Conservation (phyloP, 2,113 vertebrate species). For the Pedetes capensis region DNA sequence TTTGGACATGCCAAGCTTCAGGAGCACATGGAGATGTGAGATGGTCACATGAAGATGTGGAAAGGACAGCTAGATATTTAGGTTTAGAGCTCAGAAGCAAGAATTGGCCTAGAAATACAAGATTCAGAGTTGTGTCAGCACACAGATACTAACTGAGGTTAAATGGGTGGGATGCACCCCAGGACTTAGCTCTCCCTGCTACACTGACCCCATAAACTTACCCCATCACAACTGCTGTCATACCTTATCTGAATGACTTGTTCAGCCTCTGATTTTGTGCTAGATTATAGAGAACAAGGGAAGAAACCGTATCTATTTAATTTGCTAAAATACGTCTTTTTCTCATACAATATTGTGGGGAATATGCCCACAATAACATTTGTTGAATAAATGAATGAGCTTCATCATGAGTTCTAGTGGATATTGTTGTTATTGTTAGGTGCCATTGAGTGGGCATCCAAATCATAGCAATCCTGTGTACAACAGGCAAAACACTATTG, state of each 20-base stretch:
- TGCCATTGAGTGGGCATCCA: too few relatives aligned
- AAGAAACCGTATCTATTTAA: neutral
- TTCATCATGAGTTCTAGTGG: neutral
- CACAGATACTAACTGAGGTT: neutral
- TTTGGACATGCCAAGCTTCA: neutral
- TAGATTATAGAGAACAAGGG: neutral
- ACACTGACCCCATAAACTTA: neutral
- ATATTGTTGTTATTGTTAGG: too few relatives aligned
- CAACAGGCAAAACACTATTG: too few relatives aligned
- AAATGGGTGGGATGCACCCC: neutral
- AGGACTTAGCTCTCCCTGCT: neutral
- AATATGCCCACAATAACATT: neutral
- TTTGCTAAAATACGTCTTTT: neutral
- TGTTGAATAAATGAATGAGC: neutral
- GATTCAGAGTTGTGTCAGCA: neutral
- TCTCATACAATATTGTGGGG: neutral
- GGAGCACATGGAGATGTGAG: neutral
- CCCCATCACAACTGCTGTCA: too few relatives aligned
- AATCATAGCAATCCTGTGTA: too few relatives aligned
- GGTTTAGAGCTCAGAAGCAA: neutral
- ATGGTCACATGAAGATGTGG: accelerated
- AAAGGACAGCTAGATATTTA: neutral
- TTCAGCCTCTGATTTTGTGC: neutral
- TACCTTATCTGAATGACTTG: neutral
- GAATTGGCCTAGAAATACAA: neutral